Base-by-base conservation (phyloP, 35 echinoderm and acorn worm species). In the Chiridota heheva region DNA sequence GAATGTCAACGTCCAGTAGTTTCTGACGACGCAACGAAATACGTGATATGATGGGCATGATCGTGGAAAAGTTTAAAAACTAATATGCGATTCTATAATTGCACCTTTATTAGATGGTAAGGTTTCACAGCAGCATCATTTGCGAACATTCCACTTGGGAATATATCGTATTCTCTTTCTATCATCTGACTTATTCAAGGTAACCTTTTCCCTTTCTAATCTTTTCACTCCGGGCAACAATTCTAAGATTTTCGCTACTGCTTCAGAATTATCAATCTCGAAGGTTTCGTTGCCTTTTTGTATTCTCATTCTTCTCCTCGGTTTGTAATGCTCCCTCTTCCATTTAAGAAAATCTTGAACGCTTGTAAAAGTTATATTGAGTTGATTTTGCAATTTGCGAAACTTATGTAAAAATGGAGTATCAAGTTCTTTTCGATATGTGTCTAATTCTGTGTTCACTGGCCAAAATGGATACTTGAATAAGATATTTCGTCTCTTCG, bases 381-480 rank as follows among this genome's bases (percentile, higher is more conserved):
- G 62, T 18, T 78, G 58, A 3, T n/a, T 12, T 42, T 78, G 75
- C 42, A 78, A n/a, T 42, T 58, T 57, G 10, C 75, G 7, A n/a
- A 60, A 78, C 36, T 40, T 49, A 42, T 78, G 58, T 31, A 78
- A 16, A 40, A 78, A 78, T 2, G 75, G 75, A n/a, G 75, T 78
- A 35, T 78, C 75, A 18, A 78, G 31, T 40, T 58, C 67, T 25
- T 46, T 60, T 0, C 46, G 60, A 13, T 30, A 65, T 0, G 36
- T 38, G 15, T 84, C 81, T 15, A 72, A 20, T 1, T 72, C 55
- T 0, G 73, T 40, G n/a, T n/a, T n/a, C n/a, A n/a, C n/a, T n/a
- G n/a, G n/a, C 84, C 84, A 87, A 17, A 62, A 66, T 7, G 84
- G 84, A 55, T 87, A 45, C 2, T 63, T 66, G 34, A 87, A 87